Percentiles rank a stretch among this genome's conserved stretches.
These are phyloP conservation scores for Lophura nycthemera DNA, from an alignment of 2,113 vertebrate genomes.

Conservation along the genomic window DNA sequence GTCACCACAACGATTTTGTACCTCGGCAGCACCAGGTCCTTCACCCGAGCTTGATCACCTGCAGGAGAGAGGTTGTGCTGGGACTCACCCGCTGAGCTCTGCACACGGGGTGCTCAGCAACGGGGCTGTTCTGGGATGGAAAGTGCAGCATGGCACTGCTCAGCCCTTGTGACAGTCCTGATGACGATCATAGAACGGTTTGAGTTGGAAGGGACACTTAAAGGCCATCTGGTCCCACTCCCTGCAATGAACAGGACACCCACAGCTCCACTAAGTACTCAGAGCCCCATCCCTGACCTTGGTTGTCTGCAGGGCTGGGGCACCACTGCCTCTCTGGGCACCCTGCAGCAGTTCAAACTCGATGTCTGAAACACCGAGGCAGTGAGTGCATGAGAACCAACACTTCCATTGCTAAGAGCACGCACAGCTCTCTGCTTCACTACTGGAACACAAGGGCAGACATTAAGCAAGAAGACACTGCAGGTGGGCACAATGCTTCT, in stretches of 20 bases:
- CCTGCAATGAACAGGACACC: too few species aligned
- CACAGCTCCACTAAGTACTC: too few species aligned
- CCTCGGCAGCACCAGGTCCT: constrained; percentile 85
- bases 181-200: too few species aligned
- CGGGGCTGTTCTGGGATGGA: neutral
- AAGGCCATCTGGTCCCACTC: too few species aligned
- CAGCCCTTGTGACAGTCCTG: neutral
- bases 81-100: neutral
- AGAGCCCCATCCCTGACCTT: too few species aligned
- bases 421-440: neutral
- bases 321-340: too few species aligned
- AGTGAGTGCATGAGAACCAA: too few species aligned
- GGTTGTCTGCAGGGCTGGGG: too few species aligned
- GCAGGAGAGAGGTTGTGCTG: neutral
- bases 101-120: neutral
- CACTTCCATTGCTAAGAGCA: neutral
- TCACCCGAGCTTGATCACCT: constrained; percentile 88
- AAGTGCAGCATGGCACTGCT: too few species aligned
- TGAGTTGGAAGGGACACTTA: too few species aligned
- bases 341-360: too few species aligned
- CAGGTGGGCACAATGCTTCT: accelerated
- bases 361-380: neutral
- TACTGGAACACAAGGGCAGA: neutral
- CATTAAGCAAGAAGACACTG: neutral
- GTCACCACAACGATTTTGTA: constrained; percentile 88